These are phyloP conservation scores for Papilio demoleus DNA, from an alignment of 2,888 invertebrate genomes.

Conservation along the genomic window DNA sequence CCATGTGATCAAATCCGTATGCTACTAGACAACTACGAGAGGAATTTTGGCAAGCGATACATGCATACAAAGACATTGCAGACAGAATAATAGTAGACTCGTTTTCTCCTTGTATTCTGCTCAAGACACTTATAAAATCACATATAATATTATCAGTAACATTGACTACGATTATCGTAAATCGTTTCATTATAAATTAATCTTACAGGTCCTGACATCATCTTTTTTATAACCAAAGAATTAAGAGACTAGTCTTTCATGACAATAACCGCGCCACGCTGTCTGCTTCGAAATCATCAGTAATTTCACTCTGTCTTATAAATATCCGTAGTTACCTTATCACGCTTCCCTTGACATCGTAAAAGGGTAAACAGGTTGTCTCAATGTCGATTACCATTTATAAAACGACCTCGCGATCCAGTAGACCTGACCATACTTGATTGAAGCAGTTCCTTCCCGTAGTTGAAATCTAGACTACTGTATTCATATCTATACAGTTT, in stretches of 20 bases:
- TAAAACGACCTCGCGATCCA: constrained; percentile 59
- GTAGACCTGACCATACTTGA: constrained; percentile 43
- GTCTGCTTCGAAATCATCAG: constrained; percentile 57
- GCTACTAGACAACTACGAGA: no score
- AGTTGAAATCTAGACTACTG: constrained; percentile 37
- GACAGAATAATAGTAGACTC: no score
- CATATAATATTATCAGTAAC: no score
- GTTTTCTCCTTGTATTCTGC: no score
- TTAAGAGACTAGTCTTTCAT: constrained; percentile 48
- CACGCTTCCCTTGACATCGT: constrained; percentile 57
- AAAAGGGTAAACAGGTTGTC: constrained; percentile 51
- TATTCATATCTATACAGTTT: neutral
- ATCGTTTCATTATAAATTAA: neutral
- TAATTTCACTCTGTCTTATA: neutral
- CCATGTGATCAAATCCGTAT: no score
- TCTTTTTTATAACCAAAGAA: neutral
- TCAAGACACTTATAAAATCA: no score
- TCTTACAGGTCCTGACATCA: neutral
- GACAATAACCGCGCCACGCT: constrained; percentile 75
- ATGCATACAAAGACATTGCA: no score
- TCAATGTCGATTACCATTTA: constrained; percentile 66
- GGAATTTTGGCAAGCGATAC: no score
- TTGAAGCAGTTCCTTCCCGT: constrained; percentile 47
- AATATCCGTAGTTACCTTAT: constrained; percentile 20
- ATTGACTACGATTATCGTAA: no score